phyloP scores from a whole-genome alignment of 2,888 invertebrate species.

The Rhabditoides inermis region DNA sequence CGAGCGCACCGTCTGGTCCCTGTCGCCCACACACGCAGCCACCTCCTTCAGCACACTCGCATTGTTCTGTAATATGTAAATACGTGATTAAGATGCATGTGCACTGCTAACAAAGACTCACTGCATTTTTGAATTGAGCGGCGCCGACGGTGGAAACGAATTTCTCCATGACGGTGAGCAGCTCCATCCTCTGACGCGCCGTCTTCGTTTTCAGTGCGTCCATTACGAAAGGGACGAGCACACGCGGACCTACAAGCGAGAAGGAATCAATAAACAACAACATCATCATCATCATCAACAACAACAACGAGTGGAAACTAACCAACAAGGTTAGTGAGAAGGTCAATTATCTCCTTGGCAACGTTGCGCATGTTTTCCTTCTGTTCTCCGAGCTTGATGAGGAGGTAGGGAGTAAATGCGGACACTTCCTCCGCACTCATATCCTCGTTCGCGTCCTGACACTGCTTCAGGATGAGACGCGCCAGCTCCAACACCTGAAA shows the following conservation, averaged over 20 bases:
- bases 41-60: constrained; percentile 74
- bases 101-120: constrained; percentile 1
- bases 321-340: too few species aligned
- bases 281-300: too few species aligned
- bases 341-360: too few species aligned
- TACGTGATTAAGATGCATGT: too few species aligned
- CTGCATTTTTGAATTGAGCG: constrained; percentile 54
- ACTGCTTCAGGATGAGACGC: too few species aligned
- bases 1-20: constrained; percentile 88
- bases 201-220: constrained; percentile 94
- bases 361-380: constrained; percentile 27
- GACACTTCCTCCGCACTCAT: too few species aligned
- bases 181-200: constrained; percentile 88
- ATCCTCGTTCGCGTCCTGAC: too few species aligned
- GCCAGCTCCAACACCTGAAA: too few species aligned
- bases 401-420: constrained; percentile 85
- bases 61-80: constrained; percentile 1
- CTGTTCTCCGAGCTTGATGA: constrained; percentile 66
- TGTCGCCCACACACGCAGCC: constrained; percentile 85
- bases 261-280: too few species aligned
- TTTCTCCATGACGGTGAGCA: constrained; percentile 82
- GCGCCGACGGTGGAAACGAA: constrained; percentile 66
- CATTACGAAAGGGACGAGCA: too few species aligned
- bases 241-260: too few species aligned
- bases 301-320: too few species aligned